Evolutionary conservation across 2,888 invertebrate species (phyloP).

Genomic region (Dorcus hopei): DNA sequence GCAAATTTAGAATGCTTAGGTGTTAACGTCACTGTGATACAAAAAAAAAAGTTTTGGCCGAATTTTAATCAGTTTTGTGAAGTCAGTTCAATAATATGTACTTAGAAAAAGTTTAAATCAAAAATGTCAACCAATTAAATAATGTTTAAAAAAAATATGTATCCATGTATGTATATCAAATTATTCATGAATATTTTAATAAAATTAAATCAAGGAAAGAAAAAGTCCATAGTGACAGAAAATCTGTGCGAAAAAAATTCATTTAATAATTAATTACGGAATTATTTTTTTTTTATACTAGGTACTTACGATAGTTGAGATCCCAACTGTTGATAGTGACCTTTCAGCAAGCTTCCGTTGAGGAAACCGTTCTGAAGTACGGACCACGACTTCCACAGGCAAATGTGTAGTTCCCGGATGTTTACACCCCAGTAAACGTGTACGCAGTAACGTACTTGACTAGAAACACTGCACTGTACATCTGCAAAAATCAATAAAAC

Average conservation of each 20-base stretch:
- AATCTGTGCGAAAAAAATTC: too few relatives aligned
- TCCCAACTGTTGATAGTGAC: constrained; percentile 49
- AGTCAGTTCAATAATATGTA: too few relatives aligned
- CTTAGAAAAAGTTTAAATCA: too few relatives aligned
- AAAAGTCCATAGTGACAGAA: too few relatives aligned
- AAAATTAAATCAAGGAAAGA: background rate
- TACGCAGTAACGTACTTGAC: constrained; percentile 71
- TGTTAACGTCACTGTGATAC: too few relatives aligned
- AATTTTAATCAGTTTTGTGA: too few relatives aligned
- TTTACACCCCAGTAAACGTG: constrained; percentile 79
- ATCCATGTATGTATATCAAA: too few relatives aligned
- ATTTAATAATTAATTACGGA: background rate
- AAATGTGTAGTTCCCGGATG: constrained; percentile 71
- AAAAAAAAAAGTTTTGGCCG: too few relatives aligned
- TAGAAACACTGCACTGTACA: constrained; percentile 70
- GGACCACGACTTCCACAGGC: constrained; percentile 71
- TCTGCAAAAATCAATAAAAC: constrained; percentile 50
- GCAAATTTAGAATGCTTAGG: too few relatives aligned
- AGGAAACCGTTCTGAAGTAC: constrained; percentile 62
- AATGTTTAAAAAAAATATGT: too few relatives aligned
- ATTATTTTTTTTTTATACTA: background rate
- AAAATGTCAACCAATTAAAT: too few relatives aligned
- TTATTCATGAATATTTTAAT: too few relatives aligned
- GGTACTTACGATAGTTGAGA: constrained; percentile 38
- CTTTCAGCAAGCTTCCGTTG: constrained; percentile 55